These are phyloP conservation scores for Magallana ariakensis DNA, from an alignment of 1,140 invertebrate genomes.

Conservation along the genomic window DNA sequence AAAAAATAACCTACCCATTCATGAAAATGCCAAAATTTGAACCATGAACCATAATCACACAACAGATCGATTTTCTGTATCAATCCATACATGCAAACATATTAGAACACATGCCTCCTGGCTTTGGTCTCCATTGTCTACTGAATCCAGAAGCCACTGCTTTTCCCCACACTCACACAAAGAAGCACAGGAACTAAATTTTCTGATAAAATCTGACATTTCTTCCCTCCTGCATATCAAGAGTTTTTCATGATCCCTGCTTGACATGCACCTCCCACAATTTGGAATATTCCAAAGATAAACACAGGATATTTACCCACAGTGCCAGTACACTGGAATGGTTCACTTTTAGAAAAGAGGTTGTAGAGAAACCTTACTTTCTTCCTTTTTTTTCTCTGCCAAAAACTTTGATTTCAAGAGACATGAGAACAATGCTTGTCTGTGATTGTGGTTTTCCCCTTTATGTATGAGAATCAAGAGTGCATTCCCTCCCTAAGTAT, in stretches of 20 bases:
- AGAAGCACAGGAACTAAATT: constrained; percentile 32
- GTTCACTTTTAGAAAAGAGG: constrained; percentile 19
- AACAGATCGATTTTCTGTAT: not conserved
- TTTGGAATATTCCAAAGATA: constrained; percentile 34
- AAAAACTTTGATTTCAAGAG: not conserved
- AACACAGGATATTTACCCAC: constrained; percentile 7
- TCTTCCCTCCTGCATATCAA: constrained; percentile 19
- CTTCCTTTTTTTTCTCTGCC: not conserved
- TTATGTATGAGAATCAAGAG: not conserved
- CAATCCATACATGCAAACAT: constrained; percentile 1
- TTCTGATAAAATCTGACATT: constrained; percentile 34
- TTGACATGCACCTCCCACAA: constrained; percentile 34
- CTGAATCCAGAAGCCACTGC: not conserved
- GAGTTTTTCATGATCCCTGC: not conserved
- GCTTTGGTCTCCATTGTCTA: not conserved
- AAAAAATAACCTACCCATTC: constrained; percentile 9
- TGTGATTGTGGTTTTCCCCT: not conserved
- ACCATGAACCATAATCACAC: not conserved
- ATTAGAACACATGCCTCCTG: not conserved
- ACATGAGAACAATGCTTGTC: not conserved
- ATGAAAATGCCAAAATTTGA: not conserved
- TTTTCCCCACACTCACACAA: not conserved
- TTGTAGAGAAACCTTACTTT: not conserved
- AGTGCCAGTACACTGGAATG: constrained; percentile 5
- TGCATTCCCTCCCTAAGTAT: not conserved